Conservation (phyloP, 1,140 invertebrate species). For the Drosophila bocqueti region DNA sequence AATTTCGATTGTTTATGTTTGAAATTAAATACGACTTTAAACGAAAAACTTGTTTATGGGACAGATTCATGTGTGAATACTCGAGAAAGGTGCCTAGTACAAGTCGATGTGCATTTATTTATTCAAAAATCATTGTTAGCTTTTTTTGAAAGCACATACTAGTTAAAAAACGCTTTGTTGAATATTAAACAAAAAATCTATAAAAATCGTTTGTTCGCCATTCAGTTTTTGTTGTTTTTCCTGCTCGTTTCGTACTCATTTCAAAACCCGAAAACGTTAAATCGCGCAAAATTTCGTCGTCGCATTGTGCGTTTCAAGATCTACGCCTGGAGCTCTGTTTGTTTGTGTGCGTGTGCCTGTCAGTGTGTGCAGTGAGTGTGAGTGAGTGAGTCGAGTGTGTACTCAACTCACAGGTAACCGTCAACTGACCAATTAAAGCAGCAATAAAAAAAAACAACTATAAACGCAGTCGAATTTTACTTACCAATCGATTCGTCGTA, state of each 20-base stretch:
- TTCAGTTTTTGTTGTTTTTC: conserved; percentile 22
- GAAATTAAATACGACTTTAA: conserved; percentile 1
- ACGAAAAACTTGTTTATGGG: background rate
- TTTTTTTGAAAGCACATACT: background rate
- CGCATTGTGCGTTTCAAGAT: conserved; percentile 61
- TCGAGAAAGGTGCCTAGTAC: background rate
- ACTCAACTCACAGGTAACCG: conserved; percentile 30
- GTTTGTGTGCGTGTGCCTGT: conserved; percentile 7
- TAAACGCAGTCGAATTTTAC: conserved; percentile 30
- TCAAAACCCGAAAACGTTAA: conserved; percentile 64
- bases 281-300: conserved; percentile 31
- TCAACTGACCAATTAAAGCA: conserved; percentile 49
- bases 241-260: conserved; percentile 25
- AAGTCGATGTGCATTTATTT: background rate
- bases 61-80: background rate
- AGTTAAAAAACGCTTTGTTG: background rate
- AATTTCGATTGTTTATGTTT: conserved; percentile 4
- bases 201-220: conserved; percentile 12
- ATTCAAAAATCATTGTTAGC: too few relatives aligned
- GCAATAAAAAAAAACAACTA: conserved; percentile 3
- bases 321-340: conserved; percentile 35
- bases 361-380: conserved; percentile 15
- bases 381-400: conserved; percentile 5
- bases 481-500: conserved; percentile 87
- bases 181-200: conserved; percentile 22